A percentile compares a stretch with the other conserved stretches of the same genome.
These are phyloP conservation scores for Tribolium castaneum DNA, from an alignment of 1,140 invertebrate genomes.

Conservation along the genomic window DNA sequence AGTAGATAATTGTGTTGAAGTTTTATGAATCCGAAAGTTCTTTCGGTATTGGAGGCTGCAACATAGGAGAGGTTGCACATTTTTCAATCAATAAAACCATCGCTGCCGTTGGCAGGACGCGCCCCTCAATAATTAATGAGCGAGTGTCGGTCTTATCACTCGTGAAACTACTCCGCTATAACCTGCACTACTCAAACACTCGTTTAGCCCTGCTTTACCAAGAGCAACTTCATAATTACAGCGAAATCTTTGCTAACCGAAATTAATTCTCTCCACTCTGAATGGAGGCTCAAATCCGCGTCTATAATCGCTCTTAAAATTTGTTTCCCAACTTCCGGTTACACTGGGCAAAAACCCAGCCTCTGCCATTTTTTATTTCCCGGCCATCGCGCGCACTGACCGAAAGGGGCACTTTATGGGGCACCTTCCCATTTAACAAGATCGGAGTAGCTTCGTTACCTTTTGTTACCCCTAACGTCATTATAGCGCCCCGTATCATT, in stretches of 20 bases:
- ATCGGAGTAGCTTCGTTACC: not conserved
- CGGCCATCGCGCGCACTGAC: not conserved
- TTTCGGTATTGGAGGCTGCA: slow-evolving; percentile 27
- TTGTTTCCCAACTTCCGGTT: not conserved
- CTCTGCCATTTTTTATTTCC: not conserved
- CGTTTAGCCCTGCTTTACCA: slow-evolving; percentile 24
- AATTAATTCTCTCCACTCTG: slow-evolving; percentile 32
- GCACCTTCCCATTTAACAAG: not conserved
- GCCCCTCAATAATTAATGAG: slow-evolving; percentile 37
- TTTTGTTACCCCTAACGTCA: not conserved
- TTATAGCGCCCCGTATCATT: not conserved
- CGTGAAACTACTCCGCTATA: slow-evolving; percentile 29
- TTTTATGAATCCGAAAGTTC: slow-evolving; percentile 34
- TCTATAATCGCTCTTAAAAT: slow-evolving; percentile 36
- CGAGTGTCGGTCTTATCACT: slow-evolving; percentile 26
- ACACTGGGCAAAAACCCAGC: not conserved
- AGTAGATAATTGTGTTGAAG: slow-evolving; percentile 23
- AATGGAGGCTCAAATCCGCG: slow-evolving; percentile 8
- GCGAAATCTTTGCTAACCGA: slow-evolving; percentile 32
- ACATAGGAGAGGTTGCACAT: slow-evolving; percentile 16
- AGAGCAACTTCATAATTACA: slow-evolving; percentile 34
- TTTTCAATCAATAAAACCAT: slow-evolving; percentile 40
- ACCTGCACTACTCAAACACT: slow-evolving; percentile 23
- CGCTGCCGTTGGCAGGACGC: slow-evolving; percentile 34
- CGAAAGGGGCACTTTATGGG: not conserved